Base-by-base conservation (phyloP, 2,797 vertebrate genomes). In the Takifugu rubripes region DNA sequence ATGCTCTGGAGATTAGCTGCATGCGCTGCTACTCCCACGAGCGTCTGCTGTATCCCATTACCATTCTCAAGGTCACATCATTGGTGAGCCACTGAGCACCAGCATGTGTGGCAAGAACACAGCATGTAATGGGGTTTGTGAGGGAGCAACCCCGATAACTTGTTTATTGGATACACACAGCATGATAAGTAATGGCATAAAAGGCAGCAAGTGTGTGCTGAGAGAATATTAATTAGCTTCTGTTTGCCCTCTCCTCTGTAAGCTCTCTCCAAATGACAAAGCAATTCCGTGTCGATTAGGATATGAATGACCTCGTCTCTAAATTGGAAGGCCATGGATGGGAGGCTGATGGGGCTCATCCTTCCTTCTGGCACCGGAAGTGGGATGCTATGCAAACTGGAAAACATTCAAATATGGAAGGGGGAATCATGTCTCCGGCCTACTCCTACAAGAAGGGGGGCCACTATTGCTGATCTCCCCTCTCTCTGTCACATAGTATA, bases 141-240 rank as follows among this genome's bases (percentile, higher is more conserved):
- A 52, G 67, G 64, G 68, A 78, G 70, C 78, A 62, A 25, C 63
- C 55, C 52, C 2, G 7, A 42, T 58, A 27, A 25, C 72, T 71
- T 75, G 57, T 77, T 83, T 78, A 78, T 84, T 68, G 60, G 77
- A 69, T 61, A 64, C 68, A 68, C 47, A 46, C 75, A 61, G 70
- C 61, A 54, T 56, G 58, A 59, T 64, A 61, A 68, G 64, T 84
- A 79, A 86, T 79, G 80, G 31, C 2, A 71, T 53, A 82, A 73
- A 83, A 47, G 64, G 54, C 64, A 49, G 72, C 70, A 66, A n/a
- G 51, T 75, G 79, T 78, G 67, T 59, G 72, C 72, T 80, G 73
- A 81, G 73, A 81, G 82, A 70, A 70, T 87, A 84, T 86, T 84
- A 89, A 90, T 90, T 86, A 86, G 76, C 72, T 78, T 66, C 64